Evolutionary conservation across 1,140 invertebrate species (phyloP).

Genomic region (Drosophila teissieri): DNA sequence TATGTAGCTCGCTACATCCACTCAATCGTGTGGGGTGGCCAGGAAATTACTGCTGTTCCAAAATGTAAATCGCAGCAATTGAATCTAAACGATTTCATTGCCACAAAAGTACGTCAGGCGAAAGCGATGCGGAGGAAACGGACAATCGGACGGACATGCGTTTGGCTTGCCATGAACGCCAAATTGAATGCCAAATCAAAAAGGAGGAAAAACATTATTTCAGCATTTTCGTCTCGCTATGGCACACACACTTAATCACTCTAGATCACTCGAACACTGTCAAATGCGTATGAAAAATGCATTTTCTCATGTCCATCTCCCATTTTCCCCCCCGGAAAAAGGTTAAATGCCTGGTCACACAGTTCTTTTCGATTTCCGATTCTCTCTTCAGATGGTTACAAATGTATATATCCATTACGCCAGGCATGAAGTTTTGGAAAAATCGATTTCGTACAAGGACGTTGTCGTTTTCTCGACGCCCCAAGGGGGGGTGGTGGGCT

Average conservation of each 20-base stretch:
- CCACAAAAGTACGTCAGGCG: slow-evolving; percentile 65
- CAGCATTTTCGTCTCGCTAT: slow-evolving; percentile 13
- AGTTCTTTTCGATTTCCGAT: slow-evolving; percentile 16
- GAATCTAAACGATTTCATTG: slow-evolving; percentile 82
- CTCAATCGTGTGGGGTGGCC: slow-evolving; percentile 53
- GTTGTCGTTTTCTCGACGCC: slow-evolving; percentile 57
- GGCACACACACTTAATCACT: slow-evolving; percentile 1
- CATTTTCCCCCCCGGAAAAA: neutral
- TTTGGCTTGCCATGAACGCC: slow-evolving; percentile 26
- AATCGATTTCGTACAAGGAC: slow-evolving; percentile 84
- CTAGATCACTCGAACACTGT: slow-evolving; percentile 21
- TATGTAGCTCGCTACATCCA: slow-evolving; percentile 15
- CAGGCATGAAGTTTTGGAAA: slow-evolving; percentile 81
- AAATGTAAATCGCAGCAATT: slow-evolving; percentile 80
- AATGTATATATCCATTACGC: slow-evolving; percentile 67
- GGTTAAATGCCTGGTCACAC: slow-evolving; percentile 22
- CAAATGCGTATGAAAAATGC: slow-evolving; percentile 28
- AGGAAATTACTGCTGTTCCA: slow-evolving; percentile 81
- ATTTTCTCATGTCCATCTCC: slow-evolving; percentile 7
- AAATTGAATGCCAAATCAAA: slow-evolving; percentile 54
- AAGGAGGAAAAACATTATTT: slow-evolving; percentile 34
- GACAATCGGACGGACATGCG: slow-evolving; percentile 16
- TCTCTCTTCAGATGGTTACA: slow-evolving; percentile 26
- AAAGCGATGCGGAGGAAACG: slow-evolving; percentile 15
- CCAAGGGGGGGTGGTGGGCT: slow-evolving; percentile 11